Conservation (phyloP, 2,797 vertebrate genomes). For the Vespertilio murinus region DNA sequence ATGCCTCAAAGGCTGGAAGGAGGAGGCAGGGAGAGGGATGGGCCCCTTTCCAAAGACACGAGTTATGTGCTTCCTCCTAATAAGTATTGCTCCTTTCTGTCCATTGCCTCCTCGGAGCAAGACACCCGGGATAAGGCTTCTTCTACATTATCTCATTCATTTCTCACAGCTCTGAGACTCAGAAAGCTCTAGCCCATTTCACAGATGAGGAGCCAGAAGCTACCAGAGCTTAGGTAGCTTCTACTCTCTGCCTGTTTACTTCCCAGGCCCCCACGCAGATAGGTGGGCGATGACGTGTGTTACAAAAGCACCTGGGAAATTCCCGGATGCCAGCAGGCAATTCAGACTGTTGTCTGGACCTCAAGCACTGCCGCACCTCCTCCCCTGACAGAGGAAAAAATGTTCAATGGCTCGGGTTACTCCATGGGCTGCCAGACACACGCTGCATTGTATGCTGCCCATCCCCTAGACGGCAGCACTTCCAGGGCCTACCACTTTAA, state of each 20-base stretch:
- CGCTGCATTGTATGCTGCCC: not conserved
- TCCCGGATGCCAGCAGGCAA: not conserved
- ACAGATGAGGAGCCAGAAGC: not conserved
- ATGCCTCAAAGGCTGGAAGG: slow-evolving; percentile 26
- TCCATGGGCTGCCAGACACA: not conserved
- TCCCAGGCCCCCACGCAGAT: fast-evolving
- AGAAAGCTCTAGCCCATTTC: not conserved
- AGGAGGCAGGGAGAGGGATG: not conserved
- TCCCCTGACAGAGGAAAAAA: not conserved
- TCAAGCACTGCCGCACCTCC: not conserved
- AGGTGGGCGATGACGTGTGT: not conserved
- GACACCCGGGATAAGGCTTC: not conserved
- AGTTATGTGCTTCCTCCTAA: not conserved
- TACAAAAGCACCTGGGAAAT: not conserved
- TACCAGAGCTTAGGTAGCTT: not conserved
- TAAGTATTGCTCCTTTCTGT: not conserved
- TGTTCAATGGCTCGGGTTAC: not conserved
- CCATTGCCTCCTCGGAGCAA: not conserved
- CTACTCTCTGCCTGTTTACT: not conserved
- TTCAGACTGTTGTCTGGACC: not conserved
- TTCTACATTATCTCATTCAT: not conserved
- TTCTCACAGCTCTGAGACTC: not conserved
- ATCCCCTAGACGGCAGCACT: not conserved
- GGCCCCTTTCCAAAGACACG: not conserved
- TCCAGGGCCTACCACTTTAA: not conserved